A percentile compares a stretch with the other conserved stretches of the same genome.
phyloP scores from a whole-genome alignment of 2,113 vertebrate species.

The Sebastes schlegelii region DNA sequence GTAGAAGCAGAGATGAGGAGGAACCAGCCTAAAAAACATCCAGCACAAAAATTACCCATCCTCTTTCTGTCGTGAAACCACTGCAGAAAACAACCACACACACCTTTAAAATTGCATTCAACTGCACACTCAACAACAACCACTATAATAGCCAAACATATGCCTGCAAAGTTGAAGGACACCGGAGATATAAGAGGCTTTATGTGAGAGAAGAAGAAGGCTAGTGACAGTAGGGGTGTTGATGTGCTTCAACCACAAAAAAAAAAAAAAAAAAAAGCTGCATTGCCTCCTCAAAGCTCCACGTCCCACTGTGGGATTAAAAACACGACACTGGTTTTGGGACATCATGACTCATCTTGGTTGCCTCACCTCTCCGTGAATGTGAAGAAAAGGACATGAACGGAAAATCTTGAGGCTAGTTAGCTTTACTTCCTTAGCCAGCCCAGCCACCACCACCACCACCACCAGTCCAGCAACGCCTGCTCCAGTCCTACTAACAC shows the following conservation, averaged over 20 bases:
- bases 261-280: conserved; percentile 59
- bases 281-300: conserved; percentile 66
- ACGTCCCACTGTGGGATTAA: conserved; percentile 61
- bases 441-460: conserved; percentile 39
- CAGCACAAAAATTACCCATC: conserved; percentile 21
- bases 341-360: conserved; percentile 32
- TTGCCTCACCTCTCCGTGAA: conserved; percentile 36
- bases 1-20: conserved; percentile 26
- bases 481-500: neutral
- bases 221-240: conserved; percentile 64
- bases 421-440: conserved; percentile 84
- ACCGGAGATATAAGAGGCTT: neutral
- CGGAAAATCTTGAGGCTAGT: conserved; percentile 73
- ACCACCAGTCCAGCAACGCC: neutral
- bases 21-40: neutral
- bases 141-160: neutral
- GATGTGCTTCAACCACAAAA: conserved; percentile 60
- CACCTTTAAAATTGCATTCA: conserved; percentile 3
- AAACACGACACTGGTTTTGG: conserved; percentile 27
- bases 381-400: conserved; percentile 26
- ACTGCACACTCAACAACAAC: neutral
- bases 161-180: conserved; percentile 68
- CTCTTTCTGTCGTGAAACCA: conserved; percentile 7
- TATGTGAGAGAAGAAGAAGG: conserved; percentile 12
- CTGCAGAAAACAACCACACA: conserved; percentile 46